phyloP scores from a whole-genome alignment of 2,888 invertebrate species.

The Lordiphosa fenestrarum region DNA sequence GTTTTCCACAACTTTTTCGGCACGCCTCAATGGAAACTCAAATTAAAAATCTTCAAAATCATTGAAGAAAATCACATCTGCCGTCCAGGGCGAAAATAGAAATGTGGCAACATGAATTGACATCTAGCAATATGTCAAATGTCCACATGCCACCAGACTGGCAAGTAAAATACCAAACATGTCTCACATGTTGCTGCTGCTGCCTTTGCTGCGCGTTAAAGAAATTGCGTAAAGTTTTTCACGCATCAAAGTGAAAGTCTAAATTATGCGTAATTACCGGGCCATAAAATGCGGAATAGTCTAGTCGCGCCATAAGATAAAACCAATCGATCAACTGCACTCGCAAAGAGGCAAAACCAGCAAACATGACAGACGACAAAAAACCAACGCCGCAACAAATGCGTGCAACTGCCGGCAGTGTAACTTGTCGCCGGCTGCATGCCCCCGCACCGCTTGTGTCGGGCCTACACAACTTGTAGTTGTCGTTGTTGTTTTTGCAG shows the following conservation, averaged over 20 bases:
- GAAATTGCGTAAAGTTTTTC: constrained; percentile 59
- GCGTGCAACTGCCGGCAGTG: constrained; percentile 38
- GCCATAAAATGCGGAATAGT: constrained; percentile 64
- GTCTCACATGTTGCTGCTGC: constrained; percentile 14
- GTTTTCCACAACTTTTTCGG: constrained; percentile 27
- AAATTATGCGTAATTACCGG: constrained; percentile 59
- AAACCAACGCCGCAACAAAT: constrained; percentile 40
- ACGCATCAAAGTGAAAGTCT: constrained; percentile 61
- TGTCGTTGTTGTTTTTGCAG: background rate
- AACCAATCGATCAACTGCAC: constrained; percentile 55
- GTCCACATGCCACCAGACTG: constrained; percentile 24
- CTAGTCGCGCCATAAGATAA: constrained; percentile 61
- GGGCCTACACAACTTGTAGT: background rate
- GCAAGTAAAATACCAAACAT: constrained; percentile 28
- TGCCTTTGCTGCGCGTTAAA: constrained; percentile 3
- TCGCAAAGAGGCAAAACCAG: constrained; percentile 4
- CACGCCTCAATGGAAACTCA: constrained; percentile 35
- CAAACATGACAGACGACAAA: constrained; percentile 44
- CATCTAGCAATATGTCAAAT: constrained; percentile 57
- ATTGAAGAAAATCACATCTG: constrained; percentile 20
- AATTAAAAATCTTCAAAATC: constrained; percentile 38
- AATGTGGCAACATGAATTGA: constrained; percentile 60
- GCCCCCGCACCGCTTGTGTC: background rate
- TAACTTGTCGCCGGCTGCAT: constrained; percentile 5
- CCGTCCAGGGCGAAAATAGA: constrained; percentile 10